Evolutionary conservation across 2,113 vertebrate species (phyloP).

Genomic region (Centrocercus urophasianus): DNA sequence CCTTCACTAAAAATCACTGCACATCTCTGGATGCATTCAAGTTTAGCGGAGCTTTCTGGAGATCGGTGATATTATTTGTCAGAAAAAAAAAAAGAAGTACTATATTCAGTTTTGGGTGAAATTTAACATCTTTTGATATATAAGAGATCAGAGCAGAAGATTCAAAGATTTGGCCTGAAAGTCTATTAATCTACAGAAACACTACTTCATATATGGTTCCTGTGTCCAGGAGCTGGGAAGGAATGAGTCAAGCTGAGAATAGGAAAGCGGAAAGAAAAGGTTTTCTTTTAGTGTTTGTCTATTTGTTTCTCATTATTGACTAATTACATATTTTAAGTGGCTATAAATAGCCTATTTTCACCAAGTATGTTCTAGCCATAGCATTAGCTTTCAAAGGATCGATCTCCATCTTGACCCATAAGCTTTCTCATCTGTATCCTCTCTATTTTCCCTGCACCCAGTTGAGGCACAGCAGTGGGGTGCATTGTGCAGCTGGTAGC

Average conservation of each 20-base stretch:
- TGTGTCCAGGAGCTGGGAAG: background rate
- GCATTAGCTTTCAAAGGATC: background rate
- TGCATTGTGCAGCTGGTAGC: background rate
- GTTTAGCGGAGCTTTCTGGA: background rate
- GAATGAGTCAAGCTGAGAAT: background rate
- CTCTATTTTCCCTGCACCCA: background rate
- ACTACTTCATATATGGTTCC: rapidly evolving
- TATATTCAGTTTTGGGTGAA: background rate
- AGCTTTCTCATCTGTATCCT: background rate
- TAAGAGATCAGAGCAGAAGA: background rate
- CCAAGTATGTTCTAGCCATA: background rate
- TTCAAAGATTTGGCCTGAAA: background rate
- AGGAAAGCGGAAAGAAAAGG: rapidly evolving
- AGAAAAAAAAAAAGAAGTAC: background rate
- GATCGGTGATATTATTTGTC: background rate
- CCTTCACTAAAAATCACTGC: background rate
- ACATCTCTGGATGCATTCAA: background rate
- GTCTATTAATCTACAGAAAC: background rate
- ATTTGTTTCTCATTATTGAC: background rate
- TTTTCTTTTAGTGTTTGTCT: background rate
- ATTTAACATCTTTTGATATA: background rate
- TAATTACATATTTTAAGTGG: background rate
- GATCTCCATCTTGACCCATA: background rate
- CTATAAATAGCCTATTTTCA: background rate
- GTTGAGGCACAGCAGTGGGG: background rate